Base-by-base conservation (phyloP, 2,113 vertebrate species). In the Peromyscus polionotus region DNA sequence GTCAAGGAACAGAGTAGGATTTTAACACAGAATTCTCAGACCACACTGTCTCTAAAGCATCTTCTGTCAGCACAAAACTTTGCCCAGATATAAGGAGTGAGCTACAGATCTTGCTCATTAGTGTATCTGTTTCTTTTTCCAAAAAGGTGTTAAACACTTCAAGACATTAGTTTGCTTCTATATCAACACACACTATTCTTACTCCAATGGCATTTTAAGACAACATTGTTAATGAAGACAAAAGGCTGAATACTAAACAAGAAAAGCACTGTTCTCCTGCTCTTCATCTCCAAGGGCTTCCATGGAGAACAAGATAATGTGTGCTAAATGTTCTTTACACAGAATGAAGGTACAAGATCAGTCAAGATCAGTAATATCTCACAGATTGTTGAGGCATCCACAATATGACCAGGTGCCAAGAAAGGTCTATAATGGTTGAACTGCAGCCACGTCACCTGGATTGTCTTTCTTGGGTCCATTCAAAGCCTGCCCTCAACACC, bases 221-320 rank as follows among this genome's bases (percentile, higher is more conserved):
- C 7, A 22, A 17, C 90, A 48, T 88, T 95, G 81, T 81, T 48
- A 33, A 36, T 70, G 20, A 87, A 24, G 20, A 88, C 12, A 88
- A 20, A 81, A 90, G 87, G 75, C 89, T 80, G 80, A 75, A 97
- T n/a, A 54, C 45, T 31, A 77, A 51, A 68, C 90, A 87, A 94
- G 65, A 91, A 87, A 95, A 80, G 19, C 63, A 88, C 70, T 22
- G 7, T 76, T 95, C 87, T 90, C 57, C 54, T 51, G 57, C 51
- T 95, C 59, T 54, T 73, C 10, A 33, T 33, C 51, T 93, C 63
- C 87, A 77, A 73, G 51, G 48, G 36, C 75, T 90, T 67, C 48
- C 65, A 59, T 13, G 31, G 26, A 59, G 33, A 95, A 73, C 1
- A 5, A 81, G 72, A 76, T 72, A 88, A 94, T 57, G 31, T 16